A percentile compares a stretch with the other conserved stretches of the same genome.
phyloP scores from a whole-genome alignment of 2,113 vertebrate genomes.

The Procavia capensis region DNA sequence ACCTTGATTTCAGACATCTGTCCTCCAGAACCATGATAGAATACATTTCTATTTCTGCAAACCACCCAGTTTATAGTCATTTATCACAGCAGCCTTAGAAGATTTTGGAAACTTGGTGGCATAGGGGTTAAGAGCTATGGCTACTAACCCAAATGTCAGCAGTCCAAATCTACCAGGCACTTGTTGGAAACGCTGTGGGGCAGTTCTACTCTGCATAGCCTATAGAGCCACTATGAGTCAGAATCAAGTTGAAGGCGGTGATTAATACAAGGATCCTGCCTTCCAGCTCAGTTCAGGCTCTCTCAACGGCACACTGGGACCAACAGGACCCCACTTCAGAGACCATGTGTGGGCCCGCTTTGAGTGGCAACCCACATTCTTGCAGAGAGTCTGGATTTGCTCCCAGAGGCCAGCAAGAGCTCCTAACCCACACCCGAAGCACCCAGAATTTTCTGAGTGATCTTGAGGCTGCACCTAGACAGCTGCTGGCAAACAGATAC shows the following conservation, averaged over 20 bases:
- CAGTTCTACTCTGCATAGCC: too few relatives aligned
- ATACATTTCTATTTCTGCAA: neutral
- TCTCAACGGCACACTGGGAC: neutral
- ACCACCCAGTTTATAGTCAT: neutral
- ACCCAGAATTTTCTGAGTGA: neutral
- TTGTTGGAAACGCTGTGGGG: too few relatives aligned
- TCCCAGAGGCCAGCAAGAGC: neutral
- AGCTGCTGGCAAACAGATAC: neutral
- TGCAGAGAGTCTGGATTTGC: neutral
- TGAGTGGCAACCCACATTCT: neutral
- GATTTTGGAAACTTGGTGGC: neutral
- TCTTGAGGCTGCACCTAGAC: neutral
- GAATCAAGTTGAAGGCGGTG: neutral
- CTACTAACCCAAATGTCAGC: too few relatives aligned
- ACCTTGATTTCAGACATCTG: neutral
- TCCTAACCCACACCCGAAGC: neutral
- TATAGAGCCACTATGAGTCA: too few relatives aligned
- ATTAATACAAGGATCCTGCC: neutral
- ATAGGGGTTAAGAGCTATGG: too few relatives aligned
- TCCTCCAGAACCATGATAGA: neutral
- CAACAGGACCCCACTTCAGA: neutral
- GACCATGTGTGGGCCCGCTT: neutral
- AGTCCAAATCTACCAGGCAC: too few relatives aligned
- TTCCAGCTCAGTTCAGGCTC: accelerated
- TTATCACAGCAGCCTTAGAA: neutral